Percentiles rank a stretch among this genome's conserved stretches.
These are phyloP conservation scores for Rhizoglyphus robini DNA, from an alignment of 1,140 invertebrate species.

Conservation along the genomic window DNA sequence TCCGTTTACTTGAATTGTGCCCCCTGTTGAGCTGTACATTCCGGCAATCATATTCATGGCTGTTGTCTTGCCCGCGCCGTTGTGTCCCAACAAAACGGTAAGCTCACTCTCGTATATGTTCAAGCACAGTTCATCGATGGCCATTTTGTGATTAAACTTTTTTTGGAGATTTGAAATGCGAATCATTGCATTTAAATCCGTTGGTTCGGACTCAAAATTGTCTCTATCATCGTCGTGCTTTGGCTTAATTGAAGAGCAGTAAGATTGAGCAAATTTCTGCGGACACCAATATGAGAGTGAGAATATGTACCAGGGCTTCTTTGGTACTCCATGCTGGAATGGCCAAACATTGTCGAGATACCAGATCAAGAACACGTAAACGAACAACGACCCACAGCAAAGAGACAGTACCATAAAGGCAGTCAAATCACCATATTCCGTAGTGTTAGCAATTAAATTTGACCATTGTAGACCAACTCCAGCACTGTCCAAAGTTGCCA, in stretches of 20 bases:
- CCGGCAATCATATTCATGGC: constrained; percentile 68
- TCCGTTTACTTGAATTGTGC: constrained; percentile 52
- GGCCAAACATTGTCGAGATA: constrained; percentile 31
- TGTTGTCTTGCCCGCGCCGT: constrained; percentile 67
- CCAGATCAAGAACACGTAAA: constrained; percentile 27
- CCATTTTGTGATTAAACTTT: constrained; percentile 34
- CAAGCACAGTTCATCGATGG: constrained; percentile 50
- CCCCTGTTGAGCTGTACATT: constrained; percentile 46
- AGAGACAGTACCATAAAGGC: constrained; percentile 18
- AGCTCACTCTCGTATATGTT: constrained; percentile 68
- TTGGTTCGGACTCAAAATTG: constrained; percentile 29
- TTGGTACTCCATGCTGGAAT: constrained; percentile 35
- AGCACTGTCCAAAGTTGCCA: constrained; percentile 23
- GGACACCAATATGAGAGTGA: constrained; percentile 38
- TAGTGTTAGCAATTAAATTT: constrained; percentile 23
- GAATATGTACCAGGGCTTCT: constrained; percentile 38
- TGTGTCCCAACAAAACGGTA: constrained; percentile 72
- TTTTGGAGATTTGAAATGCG: constrained; percentile 15
- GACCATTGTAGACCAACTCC: too few species aligned
- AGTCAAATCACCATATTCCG: constrained; percentile 33
- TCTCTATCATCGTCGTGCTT: background rate
- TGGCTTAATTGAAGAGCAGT: background rate
- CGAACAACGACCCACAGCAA: constrained; percentile 23
- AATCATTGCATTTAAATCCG: constrained; percentile 27
- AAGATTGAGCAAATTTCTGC: too few species aligned